phyloP scores from a whole-genome alignment of 2,797 vertebrate genomes.

The Falco naumanni region DNA sequence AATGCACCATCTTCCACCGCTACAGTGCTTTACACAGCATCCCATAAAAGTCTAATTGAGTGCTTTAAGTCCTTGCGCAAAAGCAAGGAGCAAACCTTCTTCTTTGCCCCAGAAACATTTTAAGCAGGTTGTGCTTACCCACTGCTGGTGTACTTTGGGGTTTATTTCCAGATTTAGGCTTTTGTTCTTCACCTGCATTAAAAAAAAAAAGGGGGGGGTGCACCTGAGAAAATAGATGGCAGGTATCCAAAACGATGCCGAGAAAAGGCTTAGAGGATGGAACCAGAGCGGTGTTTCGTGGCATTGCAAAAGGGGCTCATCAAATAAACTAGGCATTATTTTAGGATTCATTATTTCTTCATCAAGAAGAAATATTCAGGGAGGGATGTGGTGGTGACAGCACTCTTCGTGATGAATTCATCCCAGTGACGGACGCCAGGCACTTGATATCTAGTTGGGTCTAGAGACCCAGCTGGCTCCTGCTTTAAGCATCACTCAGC shows the following conservation, averaged over 20 bases:
- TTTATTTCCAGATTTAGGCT: slow-evolving; percentile 42
- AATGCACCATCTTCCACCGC: slow-evolving; percentile 6
- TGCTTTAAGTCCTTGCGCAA: slow-evolving; percentile 51
- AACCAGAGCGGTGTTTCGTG: neutral
- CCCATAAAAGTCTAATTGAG: slow-evolving; percentile 54
- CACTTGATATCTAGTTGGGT: neutral
- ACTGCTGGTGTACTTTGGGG: neutral
- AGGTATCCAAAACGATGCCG: neutral
- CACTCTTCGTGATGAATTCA: neutral
- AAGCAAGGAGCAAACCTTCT: slow-evolving; percentile 66
- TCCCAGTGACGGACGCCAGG: neutral
- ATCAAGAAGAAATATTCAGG: neutral
- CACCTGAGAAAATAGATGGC: neutral
- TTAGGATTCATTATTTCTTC: neutral
- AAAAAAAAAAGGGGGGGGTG: neutral
- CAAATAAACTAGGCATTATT: neutral
- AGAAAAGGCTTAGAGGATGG: neutral
- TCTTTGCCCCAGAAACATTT: slow-evolving; percentile 57
- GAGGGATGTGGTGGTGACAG: neutral
- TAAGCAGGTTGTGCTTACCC: slow-evolving; percentile 57
- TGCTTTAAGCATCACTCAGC: neutral
- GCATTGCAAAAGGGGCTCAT: neutral
- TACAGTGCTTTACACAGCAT: slow-evolving; percentile 47
- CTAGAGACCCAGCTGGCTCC: neutral
- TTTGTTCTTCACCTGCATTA: slow-evolving; percentile 58